phyloP scores from a whole-genome alignment of 2,113 vertebrate genomes.

The Steatornis caripensis region DNA sequence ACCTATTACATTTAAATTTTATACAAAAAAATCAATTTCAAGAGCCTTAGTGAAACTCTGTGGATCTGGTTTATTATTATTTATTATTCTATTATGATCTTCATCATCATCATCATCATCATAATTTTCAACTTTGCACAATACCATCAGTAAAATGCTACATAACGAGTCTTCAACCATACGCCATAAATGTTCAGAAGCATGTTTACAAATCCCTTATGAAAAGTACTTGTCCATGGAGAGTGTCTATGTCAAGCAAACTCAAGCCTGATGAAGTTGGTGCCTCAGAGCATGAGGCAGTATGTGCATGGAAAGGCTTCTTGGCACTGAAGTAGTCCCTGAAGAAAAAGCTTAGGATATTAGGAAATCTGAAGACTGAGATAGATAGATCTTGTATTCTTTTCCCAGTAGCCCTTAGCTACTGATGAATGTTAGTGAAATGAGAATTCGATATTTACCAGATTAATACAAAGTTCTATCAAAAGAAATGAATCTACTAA shows the following conservation, averaged over 20 bases:
- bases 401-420: not conserved
- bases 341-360: not conserved
- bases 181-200: not conserved
- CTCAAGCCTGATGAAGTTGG: not conserved
- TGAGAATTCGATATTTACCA: not conserved
- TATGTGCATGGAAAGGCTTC: not conserved
- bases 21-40: not conserved
- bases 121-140: not conserved
- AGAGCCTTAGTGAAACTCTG: not conserved
- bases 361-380: not conserved
- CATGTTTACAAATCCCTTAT: not conserved
- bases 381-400: not conserved
- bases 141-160: not conserved
- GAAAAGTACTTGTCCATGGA: not conserved
- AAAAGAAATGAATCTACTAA: not conserved
- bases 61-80: not conserved
- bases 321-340: not conserved
- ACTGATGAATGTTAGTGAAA: not conserved
- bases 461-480: not conserved
- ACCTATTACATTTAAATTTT: not conserved
- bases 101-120: not conserved
- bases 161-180: not conserved
- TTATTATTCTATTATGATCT: no score
- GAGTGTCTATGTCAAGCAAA: not conserved
- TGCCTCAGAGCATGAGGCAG: not conserved